Evolutionary conservation across 2,113 vertebrate genomes (phyloP).

Genomic region (Mirza zaza): DNA sequence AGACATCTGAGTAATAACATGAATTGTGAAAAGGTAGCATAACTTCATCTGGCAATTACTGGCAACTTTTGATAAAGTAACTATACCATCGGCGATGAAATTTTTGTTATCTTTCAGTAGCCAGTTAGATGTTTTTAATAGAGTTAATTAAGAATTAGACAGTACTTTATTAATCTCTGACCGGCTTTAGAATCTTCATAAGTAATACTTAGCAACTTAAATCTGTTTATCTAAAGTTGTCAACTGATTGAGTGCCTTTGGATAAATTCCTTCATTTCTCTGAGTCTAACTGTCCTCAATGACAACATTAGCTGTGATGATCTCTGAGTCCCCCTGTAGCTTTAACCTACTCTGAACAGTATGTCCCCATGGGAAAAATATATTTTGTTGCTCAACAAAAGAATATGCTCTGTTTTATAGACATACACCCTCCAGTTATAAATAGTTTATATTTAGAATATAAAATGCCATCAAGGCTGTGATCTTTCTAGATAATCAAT

Average conservation of each 20-base stretch:
- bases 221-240: neutral
- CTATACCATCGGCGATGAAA: neutral
- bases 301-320: neutral
- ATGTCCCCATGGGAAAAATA: neutral
- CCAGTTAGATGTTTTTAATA: neutral
- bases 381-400: neutral
- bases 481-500: conserved; percentile 32
- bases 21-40: neutral
- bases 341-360: neutral
- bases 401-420: conserved; percentile 39
- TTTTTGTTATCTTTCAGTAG: neutral
- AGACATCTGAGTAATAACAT: neutral
- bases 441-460: conserved; percentile 29
- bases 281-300: neutral
- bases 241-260: neutral
- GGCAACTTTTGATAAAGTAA: neutral
- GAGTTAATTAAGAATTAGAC: neutral
- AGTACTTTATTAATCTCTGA: neutral
- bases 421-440: conserved; percentile 25
- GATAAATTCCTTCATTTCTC: neutral
- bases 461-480: neutral
- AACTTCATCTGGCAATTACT: neutral
- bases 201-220: neutral
- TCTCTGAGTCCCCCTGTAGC: neutral
- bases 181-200: neutral